Base-by-base conservation (phyloP, 2,797 vertebrate genomes). In the Aldrovandia affinis region DNA sequence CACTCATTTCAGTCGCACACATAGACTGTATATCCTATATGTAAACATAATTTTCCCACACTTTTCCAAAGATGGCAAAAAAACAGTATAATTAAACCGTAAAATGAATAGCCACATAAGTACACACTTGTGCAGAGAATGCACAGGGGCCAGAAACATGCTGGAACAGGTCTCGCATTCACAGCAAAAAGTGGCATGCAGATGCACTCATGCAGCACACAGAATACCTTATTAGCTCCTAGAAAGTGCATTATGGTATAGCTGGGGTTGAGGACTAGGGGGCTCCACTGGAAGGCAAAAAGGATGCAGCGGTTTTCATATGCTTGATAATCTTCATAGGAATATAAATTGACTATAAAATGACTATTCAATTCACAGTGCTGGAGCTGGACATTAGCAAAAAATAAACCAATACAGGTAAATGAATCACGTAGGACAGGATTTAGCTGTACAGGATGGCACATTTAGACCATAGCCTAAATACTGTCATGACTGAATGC, bases 211-310 rank as follows among this genome's bases (percentile, higher is more conserved):
- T 97, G 96, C 96, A 93, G 92, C 84, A 94, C 92, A 94, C 86
- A 91, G 57, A 93, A 79, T 98, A 99, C 97, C 97, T 99, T 99
- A 90, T 97, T 97, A 92, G 98, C 96, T 96, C 98, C 97, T 96
- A 99, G 97, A 96, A 99, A 97, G 96, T 99, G 98, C 96, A 99
- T 97, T 94, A 99, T 99, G 93, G 98, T 99, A 94, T 97, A 99
- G 97, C 97, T 99, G 96, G 98, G 97, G 90, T 99, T 99, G 96
- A 99, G 97, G 94, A 99, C 97, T 97, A 99, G 96, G 93, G 98
- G 98, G 86, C 97, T 99, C 97, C 97, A 99, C 97, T 99, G 97
- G 90, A 98, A 96, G 93, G 93, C 93, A 96, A 97, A 95, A 93
- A 90, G 88, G 86, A 90, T 88, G 84, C 86, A 89, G 88, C 86